Conservation (phyloP, 2,797 vertebrate genomes). For the Ptychobarbus kaznakovi region DNA sequence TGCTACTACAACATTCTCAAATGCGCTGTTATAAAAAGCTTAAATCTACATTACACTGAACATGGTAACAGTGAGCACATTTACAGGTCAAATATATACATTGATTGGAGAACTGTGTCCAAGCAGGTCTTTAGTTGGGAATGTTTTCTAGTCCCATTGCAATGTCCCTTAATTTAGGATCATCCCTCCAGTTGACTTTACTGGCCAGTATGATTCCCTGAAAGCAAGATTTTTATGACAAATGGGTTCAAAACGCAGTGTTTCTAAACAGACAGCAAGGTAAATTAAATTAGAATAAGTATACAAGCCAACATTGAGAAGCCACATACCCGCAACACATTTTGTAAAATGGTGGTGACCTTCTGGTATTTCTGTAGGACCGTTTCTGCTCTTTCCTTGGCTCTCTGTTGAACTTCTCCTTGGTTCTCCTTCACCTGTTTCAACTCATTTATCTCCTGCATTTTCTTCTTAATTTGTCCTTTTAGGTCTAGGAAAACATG, state of each 20-base stretch:
- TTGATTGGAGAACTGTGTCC: not conserved
- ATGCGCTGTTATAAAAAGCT: slow-evolving; percentile 1
- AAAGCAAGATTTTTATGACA: slow-evolving; percentile 7
- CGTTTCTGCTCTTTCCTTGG: slow-evolving; percentile 72
- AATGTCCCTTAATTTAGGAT: slow-evolving; percentile 76
- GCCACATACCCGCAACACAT: slow-evolving; percentile 76
- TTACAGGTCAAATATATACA: slow-evolving; percentile 14
- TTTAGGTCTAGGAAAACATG: slow-evolving; percentile 71
- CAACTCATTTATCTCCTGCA: slow-evolving; percentile 76
- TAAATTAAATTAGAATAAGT: not conserved
- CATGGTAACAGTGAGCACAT: not conserved
- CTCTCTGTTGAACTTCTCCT: slow-evolving; percentile 70
- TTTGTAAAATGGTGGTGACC: slow-evolving; percentile 76
- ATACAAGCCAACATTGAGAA: not conserved
- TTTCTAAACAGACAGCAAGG: not conserved
- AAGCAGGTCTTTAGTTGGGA: slow-evolving; percentile 60
- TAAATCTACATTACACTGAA: not conserved
- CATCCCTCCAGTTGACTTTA: slow-evolving; percentile 80
- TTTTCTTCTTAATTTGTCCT: slow-evolving; percentile 75
- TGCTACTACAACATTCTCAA: not conserved
- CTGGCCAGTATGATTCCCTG: slow-evolving; percentile 80
- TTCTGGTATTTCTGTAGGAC: slow-evolving; percentile 79
- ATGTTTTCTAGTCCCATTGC: slow-evolving; percentile 76
- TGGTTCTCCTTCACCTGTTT: slow-evolving; percentile 69
- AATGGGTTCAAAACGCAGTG: not conserved